A percentile compares a stretch with the other conserved stretches of the same genome.
These are phyloP conservation scores for Mesembrinibis cayennensis DNA, from an alignment of 2,113 vertebrate species.

Conservation along the genomic window DNA sequence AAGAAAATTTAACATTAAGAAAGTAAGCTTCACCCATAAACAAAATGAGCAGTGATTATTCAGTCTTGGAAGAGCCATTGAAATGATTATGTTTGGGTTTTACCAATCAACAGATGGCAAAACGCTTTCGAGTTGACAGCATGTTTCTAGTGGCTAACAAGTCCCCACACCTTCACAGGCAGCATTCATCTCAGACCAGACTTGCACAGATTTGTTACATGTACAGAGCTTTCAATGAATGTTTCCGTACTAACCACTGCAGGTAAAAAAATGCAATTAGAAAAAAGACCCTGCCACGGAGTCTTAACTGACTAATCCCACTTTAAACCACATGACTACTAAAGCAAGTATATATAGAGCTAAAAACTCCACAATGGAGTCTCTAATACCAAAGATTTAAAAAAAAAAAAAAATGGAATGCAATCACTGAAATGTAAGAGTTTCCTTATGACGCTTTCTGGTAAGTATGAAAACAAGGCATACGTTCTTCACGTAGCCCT, in stretches of 20 bases:
- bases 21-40: not conserved
- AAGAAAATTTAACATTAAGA: not conserved
- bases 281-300: not conserved
- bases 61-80: not conserved
- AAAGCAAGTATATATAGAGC: not conserved
- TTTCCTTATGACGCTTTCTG: not conserved
- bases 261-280: not conserved
- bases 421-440: not conserved
- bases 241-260: not conserved
- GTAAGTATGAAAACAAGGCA: not conserved
- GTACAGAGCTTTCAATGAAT: not conserved
- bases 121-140: not conserved
- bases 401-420: not conserved
- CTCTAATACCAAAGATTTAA: not conserved
- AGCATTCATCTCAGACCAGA: not conserved
- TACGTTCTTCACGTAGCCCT: rapidly evolving
- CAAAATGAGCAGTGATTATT: not conserved
- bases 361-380: not conserved
- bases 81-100: not conserved
- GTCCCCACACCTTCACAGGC: not conserved
- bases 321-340: not conserved
- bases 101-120: not conserved
- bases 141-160: not conserved
- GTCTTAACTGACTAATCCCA: not conserved
- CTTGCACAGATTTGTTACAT: not conserved